These are phyloP conservation scores for Scolopax bukidnonensis DNA, from an alignment of 2,797 vertebrate genomes.

Conservation along the genomic window DNA sequence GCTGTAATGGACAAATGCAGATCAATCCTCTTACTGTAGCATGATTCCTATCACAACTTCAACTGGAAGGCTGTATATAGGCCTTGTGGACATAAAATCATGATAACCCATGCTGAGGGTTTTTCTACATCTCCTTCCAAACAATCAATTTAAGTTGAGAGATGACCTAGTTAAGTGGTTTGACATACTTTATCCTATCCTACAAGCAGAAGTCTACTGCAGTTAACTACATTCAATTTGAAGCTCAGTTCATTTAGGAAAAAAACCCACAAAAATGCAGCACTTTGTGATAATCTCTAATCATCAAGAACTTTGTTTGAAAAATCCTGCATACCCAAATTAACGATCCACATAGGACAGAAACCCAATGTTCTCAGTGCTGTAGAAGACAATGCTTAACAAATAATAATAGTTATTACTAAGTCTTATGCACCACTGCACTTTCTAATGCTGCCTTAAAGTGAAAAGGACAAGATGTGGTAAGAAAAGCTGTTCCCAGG, in stretches of 20 bases:
- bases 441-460: conserved; percentile 37
- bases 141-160: not conserved
- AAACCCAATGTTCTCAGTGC: conserved; percentile 23
- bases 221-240: not conserved
- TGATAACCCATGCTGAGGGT: rapidly evolving
- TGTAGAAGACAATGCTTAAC: conserved; percentile 41
- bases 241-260: not conserved
- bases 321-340: conserved; percentile 20
- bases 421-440: conserved; percentile 42
- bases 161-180: not conserved
- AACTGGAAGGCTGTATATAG: not conserved
- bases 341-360: conserved; percentile 51
- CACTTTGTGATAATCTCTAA: conserved; percentile 41
- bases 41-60: not conserved
- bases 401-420: conserved; percentile 64
- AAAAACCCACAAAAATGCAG: not conserved
- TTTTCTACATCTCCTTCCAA: not conserved
- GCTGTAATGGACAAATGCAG: not conserved
- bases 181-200: not conserved
- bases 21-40: too few species aligned
- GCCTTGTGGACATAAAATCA: not conserved
- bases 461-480: conserved; percentile 7
- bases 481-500: conserved; percentile 21
- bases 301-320: conserved; percentile 36
- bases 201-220: not conserved